Evolutionary conservation across 2,888 invertebrate species (phyloP).

Genomic region (Cheilosia vernalis): DNA sequence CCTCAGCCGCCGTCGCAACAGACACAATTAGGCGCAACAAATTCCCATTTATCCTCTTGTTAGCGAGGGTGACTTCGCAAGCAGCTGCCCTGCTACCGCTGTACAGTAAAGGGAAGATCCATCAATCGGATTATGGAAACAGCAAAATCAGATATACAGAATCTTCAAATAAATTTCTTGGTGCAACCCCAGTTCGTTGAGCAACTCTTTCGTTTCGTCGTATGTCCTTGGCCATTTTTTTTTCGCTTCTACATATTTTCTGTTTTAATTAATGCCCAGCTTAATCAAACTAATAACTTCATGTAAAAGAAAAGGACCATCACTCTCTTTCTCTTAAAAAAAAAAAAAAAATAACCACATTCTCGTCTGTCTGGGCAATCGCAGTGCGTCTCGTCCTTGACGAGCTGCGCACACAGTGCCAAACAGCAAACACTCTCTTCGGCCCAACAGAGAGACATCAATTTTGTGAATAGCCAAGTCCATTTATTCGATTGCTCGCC

Average conservation of each 20-base stretch:
- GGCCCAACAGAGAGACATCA: conserved; percentile 70
- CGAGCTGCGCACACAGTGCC: conserved; percentile 36
- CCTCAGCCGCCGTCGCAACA: conserved; percentile 33
- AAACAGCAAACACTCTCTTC: conserved; percentile 36
- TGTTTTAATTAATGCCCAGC: conserved; percentile 69
- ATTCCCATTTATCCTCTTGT: conserved; percentile 14
- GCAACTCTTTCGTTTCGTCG: conserved; percentile 61
- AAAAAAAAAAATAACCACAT: not conserved
- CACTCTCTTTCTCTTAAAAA: conserved; percentile 3
- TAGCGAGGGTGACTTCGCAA: conserved; percentile 66
- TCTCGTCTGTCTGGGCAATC: conserved; percentile 2
- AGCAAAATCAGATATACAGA: conserved; percentile 19
- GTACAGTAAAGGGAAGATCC: conserved; percentile 22
- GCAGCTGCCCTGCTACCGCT: conserved; percentile 16
- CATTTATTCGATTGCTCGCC: conserved; percentile 75
- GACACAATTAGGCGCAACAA: conserved; percentile 65
- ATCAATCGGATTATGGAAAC: conserved; percentile 46
- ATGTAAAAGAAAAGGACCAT: conserved; percentile 46
- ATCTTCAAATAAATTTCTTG: conserved; percentile 1
- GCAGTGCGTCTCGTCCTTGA: conserved; percentile 60
- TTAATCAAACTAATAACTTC: conserved; percentile 67
- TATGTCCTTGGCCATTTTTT: not conserved
- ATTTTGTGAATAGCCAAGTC: conserved; percentile 73
- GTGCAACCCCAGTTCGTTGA: conserved; percentile 35
- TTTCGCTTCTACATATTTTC: conserved; percentile 29